These are phyloP conservation scores for Morelia viridis DNA, from an alignment of 2,797 vertebrate genomes.

Conservation along the genomic window DNA sequence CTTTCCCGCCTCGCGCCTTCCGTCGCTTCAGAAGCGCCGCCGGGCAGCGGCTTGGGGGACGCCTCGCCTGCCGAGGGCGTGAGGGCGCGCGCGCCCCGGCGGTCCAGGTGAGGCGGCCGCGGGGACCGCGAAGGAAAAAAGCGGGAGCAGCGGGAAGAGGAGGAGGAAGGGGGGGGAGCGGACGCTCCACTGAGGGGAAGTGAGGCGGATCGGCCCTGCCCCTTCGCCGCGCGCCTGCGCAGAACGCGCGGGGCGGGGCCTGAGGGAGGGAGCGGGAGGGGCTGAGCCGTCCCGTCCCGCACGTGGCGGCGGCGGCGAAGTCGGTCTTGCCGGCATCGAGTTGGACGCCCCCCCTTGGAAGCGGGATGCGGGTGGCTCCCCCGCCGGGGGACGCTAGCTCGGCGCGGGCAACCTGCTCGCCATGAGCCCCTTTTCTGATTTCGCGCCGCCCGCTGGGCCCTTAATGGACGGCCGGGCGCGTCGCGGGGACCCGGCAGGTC, in stretches of 20 bases:
- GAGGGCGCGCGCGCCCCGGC: not conserved
- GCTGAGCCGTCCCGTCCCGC: not conserved
- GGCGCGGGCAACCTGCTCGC: no score
- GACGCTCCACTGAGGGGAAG: no score
- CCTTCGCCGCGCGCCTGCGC: not conserved
- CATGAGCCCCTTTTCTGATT: no score
- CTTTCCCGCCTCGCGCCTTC: not conserved
- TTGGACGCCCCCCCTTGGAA: not conserved
- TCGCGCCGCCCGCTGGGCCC: no score
- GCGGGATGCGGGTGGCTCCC: not conserved
- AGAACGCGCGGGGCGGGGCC: not conserved
- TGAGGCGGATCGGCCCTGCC: not conserved
- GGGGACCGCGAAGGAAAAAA: not conserved
- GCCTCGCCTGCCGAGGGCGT: not conserved
- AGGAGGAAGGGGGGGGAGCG: not conserved
- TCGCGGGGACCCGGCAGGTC: no score
- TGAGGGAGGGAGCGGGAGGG: not conserved
- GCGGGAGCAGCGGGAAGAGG: not conserved
- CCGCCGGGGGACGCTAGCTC: no score
- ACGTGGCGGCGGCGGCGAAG: not conserved
- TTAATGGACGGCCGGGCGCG: no score
- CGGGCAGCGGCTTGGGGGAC: not conserved
- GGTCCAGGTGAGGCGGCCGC: not conserved
- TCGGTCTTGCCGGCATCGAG: not conserved
- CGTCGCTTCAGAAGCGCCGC: not conserved